These are phyloP conservation scores for Sebastes diaconus DNA, from an alignment of 2,797 vertebrate species.

Conservation along the genomic window DNA sequence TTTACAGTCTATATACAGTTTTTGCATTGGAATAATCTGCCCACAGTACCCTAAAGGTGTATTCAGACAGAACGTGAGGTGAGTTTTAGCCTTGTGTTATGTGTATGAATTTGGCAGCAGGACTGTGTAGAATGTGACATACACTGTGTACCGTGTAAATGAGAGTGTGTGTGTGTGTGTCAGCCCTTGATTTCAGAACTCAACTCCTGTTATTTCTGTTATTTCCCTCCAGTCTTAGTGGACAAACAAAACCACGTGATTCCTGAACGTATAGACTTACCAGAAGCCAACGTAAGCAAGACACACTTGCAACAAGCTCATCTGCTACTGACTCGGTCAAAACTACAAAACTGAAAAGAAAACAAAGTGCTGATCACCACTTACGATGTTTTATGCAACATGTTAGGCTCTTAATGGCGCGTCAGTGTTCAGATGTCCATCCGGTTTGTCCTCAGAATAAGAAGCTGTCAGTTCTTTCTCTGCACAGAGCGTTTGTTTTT, in stretches of 20 bases:
- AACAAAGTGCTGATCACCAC: background rate
- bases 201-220: background rate
- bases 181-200: background rate
- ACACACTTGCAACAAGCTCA: background rate
- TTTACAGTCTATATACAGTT: slow-evolving; percentile 1
- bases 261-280: no score
- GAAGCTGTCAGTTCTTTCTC: background rate
- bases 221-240: background rate
- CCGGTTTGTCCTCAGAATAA: background rate
- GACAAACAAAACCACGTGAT: no score
- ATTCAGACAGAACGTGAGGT: background rate
- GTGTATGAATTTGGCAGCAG: background rate
- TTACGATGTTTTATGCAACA: background rate
- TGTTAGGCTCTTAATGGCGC: background rate
- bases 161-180: background rate
- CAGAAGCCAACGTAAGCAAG: no score
- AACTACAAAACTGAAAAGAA: background rate
- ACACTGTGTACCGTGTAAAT: no score
- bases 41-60: background rate
- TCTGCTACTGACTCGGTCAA: background rate
- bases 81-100: background rate
- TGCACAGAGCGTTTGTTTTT: background rate
- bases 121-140: background rate
- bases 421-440: background rate
- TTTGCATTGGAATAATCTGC: background rate